phyloP scores from a whole-genome alignment of 2,113 vertebrate species.

The Drymodes brunneopygia region DNA sequence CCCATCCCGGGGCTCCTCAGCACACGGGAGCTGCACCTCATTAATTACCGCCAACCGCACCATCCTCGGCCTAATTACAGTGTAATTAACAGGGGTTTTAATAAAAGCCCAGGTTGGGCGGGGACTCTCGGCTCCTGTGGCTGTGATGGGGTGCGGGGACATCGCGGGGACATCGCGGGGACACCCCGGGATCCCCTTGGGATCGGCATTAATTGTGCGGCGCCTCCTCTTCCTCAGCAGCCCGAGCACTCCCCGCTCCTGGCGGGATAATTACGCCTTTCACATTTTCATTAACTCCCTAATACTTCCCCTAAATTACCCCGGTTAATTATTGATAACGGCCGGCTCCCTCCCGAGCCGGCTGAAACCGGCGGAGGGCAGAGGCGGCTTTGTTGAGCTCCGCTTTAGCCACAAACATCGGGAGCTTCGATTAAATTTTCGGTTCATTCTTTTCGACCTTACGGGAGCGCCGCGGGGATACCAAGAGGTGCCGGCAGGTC shows the following conservation, averaged over 20 bases:
- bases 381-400: background rate
- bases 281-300: constrained; percentile 41
- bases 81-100: background rate
- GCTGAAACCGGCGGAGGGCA: background rate
- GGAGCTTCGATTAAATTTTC: constrained; percentile 30
- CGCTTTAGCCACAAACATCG: background rate
- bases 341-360: background rate
- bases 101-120: background rate
- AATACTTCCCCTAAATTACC: constrained; percentile 29
- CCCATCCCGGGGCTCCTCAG: background rate
- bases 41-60: background rate
- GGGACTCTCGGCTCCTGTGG: background rate
- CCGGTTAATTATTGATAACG: constrained; percentile 58
- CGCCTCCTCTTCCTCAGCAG: background rate
- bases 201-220: background rate
- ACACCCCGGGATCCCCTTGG: rapidly evolving
- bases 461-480: background rate
- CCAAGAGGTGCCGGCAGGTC: background rate
- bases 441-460: constrained; percentile 34
- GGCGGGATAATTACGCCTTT: background rate
- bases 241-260: background rate
- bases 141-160: background rate
- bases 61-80: background rate
- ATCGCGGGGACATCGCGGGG: no score
- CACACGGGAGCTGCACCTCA: background rate